Evolutionary conservation across 2,797 vertebrate genomes (phyloP).

Genomic region (Characodon lateralis): DNA sequence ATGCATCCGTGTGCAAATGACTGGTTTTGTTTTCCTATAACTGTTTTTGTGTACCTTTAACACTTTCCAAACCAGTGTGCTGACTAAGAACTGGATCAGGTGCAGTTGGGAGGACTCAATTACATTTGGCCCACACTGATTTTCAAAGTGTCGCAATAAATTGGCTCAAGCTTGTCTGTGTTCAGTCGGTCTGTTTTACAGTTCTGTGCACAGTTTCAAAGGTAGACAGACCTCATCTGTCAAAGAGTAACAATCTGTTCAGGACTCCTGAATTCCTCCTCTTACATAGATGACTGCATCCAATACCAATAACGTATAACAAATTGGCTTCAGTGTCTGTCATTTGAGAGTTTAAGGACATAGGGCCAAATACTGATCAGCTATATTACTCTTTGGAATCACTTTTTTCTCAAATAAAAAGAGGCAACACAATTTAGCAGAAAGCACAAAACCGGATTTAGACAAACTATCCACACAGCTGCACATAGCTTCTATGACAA

Average conservation of each 20-base stretch:
- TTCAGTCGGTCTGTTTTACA: slow-evolving; percentile 78
- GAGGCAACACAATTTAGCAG: slow-evolving; percentile 32
- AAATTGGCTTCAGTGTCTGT: slow-evolving; percentile 44
- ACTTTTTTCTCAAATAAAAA: slow-evolving; percentile 35
- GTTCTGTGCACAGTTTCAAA: slow-evolving; percentile 76
- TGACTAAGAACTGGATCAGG: slow-evolving; percentile 68
- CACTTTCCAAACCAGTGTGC: slow-evolving; percentile 25
- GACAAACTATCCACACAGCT: slow-evolving; percentile 32
- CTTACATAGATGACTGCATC: slow-evolving; percentile 58
- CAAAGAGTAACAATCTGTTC: slow-evolving; percentile 71
- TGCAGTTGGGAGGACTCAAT: slow-evolving; percentile 72
- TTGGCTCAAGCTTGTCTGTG: slow-evolving; percentile 76
- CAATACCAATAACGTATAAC: slow-evolving; percentile 49
- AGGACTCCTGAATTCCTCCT: slow-evolving; percentile 51
- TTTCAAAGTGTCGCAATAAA: slow-evolving; percentile 74
- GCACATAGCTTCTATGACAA: slow-evolving; percentile 33
- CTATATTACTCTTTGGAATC: slow-evolving; percentile 36
- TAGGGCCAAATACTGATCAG: slow-evolving; percentile 33
- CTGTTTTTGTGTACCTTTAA: slow-evolving; percentile 37
- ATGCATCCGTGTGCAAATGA: slow-evolving; percentile 16
- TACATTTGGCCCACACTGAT: slow-evolving; percentile 70
- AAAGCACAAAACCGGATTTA: slow-evolving; percentile 17
- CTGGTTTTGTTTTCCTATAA: slow-evolving; percentile 35
- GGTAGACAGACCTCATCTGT: slow-evolving; percentile 76
- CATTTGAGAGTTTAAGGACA: slow-evolving; percentile 51